These are phyloP conservation scores for Neoniphon sammara DNA, from an alignment of 2,797 vertebrate genomes.

Conservation along the genomic window DNA sequence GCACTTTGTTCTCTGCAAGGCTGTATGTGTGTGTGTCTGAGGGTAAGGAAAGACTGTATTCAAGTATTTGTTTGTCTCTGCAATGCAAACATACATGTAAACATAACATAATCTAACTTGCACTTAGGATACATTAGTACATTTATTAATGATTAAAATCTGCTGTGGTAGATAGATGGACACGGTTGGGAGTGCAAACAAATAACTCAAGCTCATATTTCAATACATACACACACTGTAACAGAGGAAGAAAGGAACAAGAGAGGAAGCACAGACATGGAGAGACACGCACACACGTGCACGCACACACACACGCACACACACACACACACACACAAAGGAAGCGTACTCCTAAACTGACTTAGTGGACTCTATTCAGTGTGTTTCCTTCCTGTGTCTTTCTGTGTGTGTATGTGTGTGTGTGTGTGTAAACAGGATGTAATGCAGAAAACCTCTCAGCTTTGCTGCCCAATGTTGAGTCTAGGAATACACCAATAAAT, in stretches of 20 bases:
- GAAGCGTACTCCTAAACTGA: conserved; percentile 35
- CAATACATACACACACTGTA: neutral
- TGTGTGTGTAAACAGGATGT: conserved; percentile 77
- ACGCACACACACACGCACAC: too few relatives aligned
- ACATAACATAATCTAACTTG: too few relatives aligned
- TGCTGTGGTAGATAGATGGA: neutral
- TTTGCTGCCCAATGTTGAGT: conserved; percentile 2
- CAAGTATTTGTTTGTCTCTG: conserved; percentile 22
- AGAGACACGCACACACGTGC: conserved; percentile 37
- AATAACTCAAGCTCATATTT: neutral
- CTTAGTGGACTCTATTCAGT: conserved; percentile 60
- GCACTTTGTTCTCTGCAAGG: conserved; percentile 20
- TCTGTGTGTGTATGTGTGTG: conserved; percentile 29
- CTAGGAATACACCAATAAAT: conserved; percentile 18
- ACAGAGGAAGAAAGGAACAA: too few relatives aligned
- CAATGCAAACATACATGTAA: conserved; percentile 6
- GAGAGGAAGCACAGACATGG: neutral
- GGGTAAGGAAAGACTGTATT: conserved; percentile 1
- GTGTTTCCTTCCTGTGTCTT: conserved; percentile 75
- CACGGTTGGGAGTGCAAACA: neutral
- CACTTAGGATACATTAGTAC: neutral
- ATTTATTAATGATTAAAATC: neutral
- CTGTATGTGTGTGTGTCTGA: neutral
- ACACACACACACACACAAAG: too few relatives aligned
- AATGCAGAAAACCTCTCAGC: conserved; percentile 48